phyloP scores from a whole-genome alignment of 2,113 vertebrate species.

The Bungarus multicinctus region DNA sequence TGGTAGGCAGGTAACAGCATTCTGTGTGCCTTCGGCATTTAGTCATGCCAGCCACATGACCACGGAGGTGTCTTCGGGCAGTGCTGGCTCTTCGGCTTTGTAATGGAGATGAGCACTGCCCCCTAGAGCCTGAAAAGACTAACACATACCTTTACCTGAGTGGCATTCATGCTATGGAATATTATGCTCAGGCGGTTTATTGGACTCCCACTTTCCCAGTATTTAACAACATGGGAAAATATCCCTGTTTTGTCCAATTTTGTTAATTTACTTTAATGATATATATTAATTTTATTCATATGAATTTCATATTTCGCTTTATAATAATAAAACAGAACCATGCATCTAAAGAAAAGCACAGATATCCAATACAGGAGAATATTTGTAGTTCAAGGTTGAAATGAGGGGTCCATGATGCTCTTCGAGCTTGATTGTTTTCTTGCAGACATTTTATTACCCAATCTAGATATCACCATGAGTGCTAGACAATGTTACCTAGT shows the following conservation, averaged over 20 bases:
- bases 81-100: too few species aligned
- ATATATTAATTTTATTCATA: background rate
- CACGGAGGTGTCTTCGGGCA: too few species aligned
- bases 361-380: background rate
- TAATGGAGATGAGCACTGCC: too few species aligned
- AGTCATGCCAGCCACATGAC: too few species aligned
- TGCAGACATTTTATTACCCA: too few species aligned
- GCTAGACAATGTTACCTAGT: background rate
- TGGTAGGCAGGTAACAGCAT: too few species aligned
- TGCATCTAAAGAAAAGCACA: background rate
- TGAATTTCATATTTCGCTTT: background rate
- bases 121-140: too few species aligned
- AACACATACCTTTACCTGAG: too few species aligned
- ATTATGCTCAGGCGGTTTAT: background rate
- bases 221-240: background rate
- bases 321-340: background rate
- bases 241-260: background rate
- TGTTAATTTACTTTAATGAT: background rate
- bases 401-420: too few species aligned
- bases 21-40: too few species aligned
- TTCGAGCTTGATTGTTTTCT: too few species aligned
- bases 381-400: too few species aligned
- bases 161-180: background rate
- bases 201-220: background rate
- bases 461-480: background rate